Evolutionary conservation across 2,888 invertebrate species (phyloP).

Genomic region (Lordiphosa andalusiaca): DNA sequence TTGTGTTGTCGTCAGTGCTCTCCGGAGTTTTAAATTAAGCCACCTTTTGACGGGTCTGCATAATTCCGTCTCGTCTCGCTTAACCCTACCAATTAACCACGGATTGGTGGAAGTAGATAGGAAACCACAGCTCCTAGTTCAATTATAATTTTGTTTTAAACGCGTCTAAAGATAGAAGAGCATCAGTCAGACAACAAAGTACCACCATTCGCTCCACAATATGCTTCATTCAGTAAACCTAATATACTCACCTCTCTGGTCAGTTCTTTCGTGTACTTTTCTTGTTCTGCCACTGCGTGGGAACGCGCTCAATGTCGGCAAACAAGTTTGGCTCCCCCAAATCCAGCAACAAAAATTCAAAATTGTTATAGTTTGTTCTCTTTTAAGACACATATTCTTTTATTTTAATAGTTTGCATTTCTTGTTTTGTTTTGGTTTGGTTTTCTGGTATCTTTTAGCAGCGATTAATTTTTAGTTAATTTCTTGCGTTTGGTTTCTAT

Average conservation of each 20-base stretch:
- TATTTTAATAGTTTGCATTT: slow-evolving; percentile 66
- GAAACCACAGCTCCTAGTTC: too few species aligned
- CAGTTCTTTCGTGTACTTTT: neutral
- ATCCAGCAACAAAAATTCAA: slow-evolving; percentile 49
- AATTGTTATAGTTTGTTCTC: slow-evolving; percentile 40
- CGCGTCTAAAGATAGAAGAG: too few species aligned
- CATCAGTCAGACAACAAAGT: too few species aligned
- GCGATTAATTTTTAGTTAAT: slow-evolving; percentile 3
- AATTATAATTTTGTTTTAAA: too few species aligned
- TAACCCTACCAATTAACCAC: too few species aligned
- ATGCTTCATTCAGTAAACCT: neutral
- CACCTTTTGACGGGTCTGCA: too few species aligned
- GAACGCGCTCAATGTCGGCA: slow-evolving; percentile 1
- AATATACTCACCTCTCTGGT: neutral
- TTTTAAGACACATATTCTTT: slow-evolving; percentile 72
- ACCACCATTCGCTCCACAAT: too few species aligned
- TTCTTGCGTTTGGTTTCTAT: slow-evolving; percentile 12
- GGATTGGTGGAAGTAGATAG: too few species aligned
- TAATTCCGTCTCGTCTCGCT: too few species aligned
- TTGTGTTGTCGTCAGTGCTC: too few species aligned
- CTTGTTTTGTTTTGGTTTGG: slow-evolving; percentile 40
- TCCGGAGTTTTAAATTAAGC: too few species aligned
- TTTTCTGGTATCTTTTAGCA: slow-evolving; percentile 20
- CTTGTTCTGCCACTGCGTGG: slow-evolving; percentile 16
- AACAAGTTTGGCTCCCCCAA: slow-evolving; percentile 48